Conservation (phyloP, 2,888 invertebrate species). For the Acronicta alni region DNA sequence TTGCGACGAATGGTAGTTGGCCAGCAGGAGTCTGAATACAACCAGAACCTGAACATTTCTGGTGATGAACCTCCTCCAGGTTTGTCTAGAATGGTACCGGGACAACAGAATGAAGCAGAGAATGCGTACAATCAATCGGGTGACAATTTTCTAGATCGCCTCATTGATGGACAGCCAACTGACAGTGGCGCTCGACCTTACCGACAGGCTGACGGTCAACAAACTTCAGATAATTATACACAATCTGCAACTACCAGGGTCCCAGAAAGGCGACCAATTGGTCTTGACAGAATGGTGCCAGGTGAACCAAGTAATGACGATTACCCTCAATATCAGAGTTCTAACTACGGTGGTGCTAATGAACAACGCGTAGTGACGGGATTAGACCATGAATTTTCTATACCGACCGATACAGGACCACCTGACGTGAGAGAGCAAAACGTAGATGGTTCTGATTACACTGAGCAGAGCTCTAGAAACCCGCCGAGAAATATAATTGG, state of each 20-base stretch:
- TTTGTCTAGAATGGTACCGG: slow-evolving; percentile 87
- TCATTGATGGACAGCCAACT: slow-evolving; percentile 80
- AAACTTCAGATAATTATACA: slow-evolving; percentile 74
- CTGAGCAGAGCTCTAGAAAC: slow-evolving; percentile 72
- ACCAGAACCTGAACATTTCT: slow-evolving; percentile 71
- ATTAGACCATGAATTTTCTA: slow-evolving; percentile 81
- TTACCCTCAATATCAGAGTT: slow-evolving; percentile 75
- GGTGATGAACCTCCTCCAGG: slow-evolving; percentile 88
- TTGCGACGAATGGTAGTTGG: slow-evolving; percentile 91
- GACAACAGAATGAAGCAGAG: slow-evolving; percentile 82
- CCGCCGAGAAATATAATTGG: slow-evolving; percentile 72
- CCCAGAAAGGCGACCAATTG: slow-evolving; percentile 84
- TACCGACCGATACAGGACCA: slow-evolving; percentile 70
- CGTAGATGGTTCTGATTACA: slow-evolving; percentile 83
- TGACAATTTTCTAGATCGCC: slow-evolving; percentile 82
- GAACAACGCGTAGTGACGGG: slow-evolving; percentile 89
- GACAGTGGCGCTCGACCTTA: slow-evolving; percentile 76
- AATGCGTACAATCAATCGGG: slow-evolving; percentile 75
- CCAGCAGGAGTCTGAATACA: slow-evolving; percentile 89
- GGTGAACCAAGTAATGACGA: slow-evolving; percentile 89
- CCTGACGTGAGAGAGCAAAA: slow-evolving; percentile 80
- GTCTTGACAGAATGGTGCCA: slow-evolving; percentile 90
- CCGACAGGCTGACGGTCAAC: slow-evolving; percentile 83
- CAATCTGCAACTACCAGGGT: slow-evolving; percentile 67
- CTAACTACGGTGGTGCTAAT: slow-evolving; percentile 76